phyloP scores from a whole-genome alignment of 2,113 vertebrate genomes.

The Tachycineta bicolor region DNA sequence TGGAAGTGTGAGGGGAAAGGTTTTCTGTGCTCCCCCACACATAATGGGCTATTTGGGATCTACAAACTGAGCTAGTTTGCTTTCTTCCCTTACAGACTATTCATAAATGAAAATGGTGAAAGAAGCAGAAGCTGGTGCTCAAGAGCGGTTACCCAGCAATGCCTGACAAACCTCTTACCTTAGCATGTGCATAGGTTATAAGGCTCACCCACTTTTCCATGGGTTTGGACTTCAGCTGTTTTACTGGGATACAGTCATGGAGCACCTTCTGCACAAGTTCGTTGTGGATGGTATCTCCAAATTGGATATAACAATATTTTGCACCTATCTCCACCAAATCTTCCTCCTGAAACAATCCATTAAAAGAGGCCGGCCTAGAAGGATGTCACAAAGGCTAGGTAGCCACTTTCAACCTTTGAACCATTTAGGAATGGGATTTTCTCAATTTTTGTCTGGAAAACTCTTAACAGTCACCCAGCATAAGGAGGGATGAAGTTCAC shows the following conservation, averaged over 20 bases:
- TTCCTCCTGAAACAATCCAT: slow-evolving; percentile 80
- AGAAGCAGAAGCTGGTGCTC: background rate
- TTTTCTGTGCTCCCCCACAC: background rate
- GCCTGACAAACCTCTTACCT: slow-evolving; percentile 76
- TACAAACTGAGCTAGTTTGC: background rate
- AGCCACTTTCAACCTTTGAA: background rate
- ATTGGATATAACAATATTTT: slow-evolving; percentile 86
- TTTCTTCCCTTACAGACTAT: background rate
- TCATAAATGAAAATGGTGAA: background rate
- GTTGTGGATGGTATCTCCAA: slow-evolving; percentile 69
- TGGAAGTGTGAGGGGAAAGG: background rate
- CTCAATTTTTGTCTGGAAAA: background rate
- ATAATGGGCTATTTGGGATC: background rate
- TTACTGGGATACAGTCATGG: slow-evolving; percentile 80
- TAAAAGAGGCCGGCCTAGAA: background rate
- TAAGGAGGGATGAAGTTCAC: background rate
- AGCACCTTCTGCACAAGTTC: slow-evolving; percentile 78
- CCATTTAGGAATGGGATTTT: background rate
- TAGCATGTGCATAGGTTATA: slow-evolving; percentile 77
- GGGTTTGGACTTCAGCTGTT: slow-evolving; percentile 83
- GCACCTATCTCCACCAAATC: slow-evolving; percentile 83
- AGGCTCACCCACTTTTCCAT: slow-evolving; percentile 86
- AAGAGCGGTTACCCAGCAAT: background rate
- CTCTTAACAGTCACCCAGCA: background rate
- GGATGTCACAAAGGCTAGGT: background rate